phyloP scores from a whole-genome alignment of 2,797 vertebrate genomes.

The Pangasius djambal region DNA sequence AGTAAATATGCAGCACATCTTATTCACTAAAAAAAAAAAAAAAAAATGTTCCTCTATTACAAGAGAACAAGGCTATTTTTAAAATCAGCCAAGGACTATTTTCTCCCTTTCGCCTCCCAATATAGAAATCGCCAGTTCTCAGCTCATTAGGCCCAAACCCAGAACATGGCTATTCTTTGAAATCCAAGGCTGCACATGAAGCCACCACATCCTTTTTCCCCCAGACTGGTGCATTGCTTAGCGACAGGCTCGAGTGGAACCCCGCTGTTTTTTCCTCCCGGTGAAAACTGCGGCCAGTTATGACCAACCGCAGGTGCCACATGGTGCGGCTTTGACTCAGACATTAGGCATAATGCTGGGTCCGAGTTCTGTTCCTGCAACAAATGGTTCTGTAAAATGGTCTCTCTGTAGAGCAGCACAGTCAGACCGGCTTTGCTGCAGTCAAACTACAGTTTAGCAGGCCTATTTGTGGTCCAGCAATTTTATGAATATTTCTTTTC shows the following conservation, averaged over 20 bases:
- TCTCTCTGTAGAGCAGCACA: background rate
- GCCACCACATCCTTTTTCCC: background rate
- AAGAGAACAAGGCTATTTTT: background rate
- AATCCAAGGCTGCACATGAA: constrained; percentile 2
- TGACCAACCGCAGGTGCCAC: background rate
- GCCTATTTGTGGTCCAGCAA: background rate
- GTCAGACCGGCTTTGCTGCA: too few species aligned
- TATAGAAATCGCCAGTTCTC: constrained; percentile 13
- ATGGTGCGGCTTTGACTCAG: constrained; percentile 3
- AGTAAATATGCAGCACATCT: too few species aligned
- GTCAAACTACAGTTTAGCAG: background rate
- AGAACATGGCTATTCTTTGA: background rate
- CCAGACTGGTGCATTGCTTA: constrained; percentile 12
- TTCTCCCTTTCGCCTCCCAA: background rate
- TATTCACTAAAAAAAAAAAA: background rate
- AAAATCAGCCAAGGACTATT: background rate
- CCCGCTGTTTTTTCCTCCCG: background rate
- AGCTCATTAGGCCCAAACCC: background rate
- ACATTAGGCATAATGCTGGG: background rate
- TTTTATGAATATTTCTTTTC: background rate
- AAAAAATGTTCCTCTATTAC: background rate
- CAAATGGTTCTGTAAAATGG: background rate
- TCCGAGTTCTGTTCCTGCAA: background rate
- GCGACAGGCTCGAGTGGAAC: constrained; percentile 22
- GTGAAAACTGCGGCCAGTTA: constrained; percentile 8